Evolutionary conservation across 2,797 vertebrate species (phyloP).

Genomic region (Myoxocephalus aenaeus): DNA sequence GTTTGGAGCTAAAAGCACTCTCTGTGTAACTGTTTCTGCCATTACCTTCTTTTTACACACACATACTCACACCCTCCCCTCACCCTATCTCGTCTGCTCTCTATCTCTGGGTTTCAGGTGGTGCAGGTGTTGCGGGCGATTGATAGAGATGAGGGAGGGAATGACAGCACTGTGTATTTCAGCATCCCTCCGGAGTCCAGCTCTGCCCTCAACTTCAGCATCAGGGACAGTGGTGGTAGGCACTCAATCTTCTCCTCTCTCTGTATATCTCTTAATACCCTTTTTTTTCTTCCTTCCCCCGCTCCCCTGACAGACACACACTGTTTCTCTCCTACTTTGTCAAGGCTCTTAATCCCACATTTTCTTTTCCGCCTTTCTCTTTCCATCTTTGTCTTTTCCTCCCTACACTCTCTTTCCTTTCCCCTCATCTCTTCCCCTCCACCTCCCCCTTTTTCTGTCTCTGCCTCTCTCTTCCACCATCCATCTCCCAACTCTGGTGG

Average conservation of each 20-base stretch:
- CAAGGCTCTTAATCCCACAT: conserved; percentile 52
- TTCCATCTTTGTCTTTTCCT: conserved; percentile 28
- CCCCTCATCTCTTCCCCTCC: conserved; percentile 9
- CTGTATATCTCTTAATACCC: conserved; percentile 50
- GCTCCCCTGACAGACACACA: conserved; percentile 22
- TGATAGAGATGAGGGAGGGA: conserved; percentile 91
- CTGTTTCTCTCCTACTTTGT: conserved; percentile 13
- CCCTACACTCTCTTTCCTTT: conserved; percentile 12
- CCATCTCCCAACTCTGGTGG: conserved; percentile 67
- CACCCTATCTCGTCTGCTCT: conserved; percentile 52
- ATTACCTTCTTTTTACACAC: conserved; percentile 37
- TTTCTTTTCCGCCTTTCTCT: conserved; percentile 41
- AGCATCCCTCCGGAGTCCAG: conserved; percentile 87
- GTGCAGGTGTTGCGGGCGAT: conserved; percentile 91
- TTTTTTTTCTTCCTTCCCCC: conserved; percentile 20
- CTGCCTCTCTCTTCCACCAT: conserved; percentile 64
- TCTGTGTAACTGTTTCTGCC: conserved; percentile 58
- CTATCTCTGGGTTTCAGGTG: conserved; percentile 84
- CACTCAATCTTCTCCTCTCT: conserved; percentile 58
- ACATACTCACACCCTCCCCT: conserved; percentile 19
- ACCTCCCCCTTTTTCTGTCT: conserved; percentile 50
- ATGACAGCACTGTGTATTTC: conserved; percentile 89
- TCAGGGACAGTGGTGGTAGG: conserved; percentile 90
- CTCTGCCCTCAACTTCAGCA: conserved; percentile 88
- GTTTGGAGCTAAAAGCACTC: conserved; percentile 62